Percentiles rank a stretch among this genome's conserved stretches.
phyloP scores from a whole-genome alignment of 2,113 vertebrate species.

The Vicugna pacos region DNA sequence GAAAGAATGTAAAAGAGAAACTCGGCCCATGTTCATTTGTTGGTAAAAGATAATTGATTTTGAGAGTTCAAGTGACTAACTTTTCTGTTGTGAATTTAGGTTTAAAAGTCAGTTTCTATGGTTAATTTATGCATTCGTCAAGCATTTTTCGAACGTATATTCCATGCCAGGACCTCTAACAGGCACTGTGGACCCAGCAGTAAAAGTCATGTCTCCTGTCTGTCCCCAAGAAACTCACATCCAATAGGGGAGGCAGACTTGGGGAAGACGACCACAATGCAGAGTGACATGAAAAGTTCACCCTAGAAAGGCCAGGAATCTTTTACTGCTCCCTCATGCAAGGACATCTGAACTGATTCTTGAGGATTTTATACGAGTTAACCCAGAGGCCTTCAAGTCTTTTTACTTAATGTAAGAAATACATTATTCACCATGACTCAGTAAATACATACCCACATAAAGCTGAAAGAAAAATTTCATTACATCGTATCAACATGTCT shows the following conservation, averaged over 20 bases:
- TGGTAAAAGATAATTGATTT: constrained; percentile 27
- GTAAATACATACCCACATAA: not conserved
- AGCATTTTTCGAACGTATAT: not conserved
- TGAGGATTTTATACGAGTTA: not conserved
- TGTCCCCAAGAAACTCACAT: not conserved
- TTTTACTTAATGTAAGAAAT: constrained; percentile 11
- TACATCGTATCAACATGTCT: not conserved
- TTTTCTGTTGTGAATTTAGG: not conserved
- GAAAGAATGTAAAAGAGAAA: not conserved
- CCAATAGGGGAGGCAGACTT: not conserved
- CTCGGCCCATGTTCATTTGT: not conserved
- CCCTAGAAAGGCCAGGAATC: not conserved
- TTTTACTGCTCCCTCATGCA: not conserved
- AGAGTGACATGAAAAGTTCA: not conserved
- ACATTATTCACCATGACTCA: not conserved
- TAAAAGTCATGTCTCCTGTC: not conserved
- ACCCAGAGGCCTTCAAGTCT: not conserved
- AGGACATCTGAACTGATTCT: not conserved
- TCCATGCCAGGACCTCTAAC: not conserved
- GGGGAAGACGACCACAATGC: not conserved
- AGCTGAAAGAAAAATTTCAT: not conserved
- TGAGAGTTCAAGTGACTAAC: not conserved
- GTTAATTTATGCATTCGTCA: not conserved
- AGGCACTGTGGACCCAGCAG: not conserved
- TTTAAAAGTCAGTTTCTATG: not conserved